A percentile compares a stretch with the other conserved stretches of the same genome.
Conservation (phyloP, 2,797 vertebrate genomes). For the Platalea minor region DNA sequence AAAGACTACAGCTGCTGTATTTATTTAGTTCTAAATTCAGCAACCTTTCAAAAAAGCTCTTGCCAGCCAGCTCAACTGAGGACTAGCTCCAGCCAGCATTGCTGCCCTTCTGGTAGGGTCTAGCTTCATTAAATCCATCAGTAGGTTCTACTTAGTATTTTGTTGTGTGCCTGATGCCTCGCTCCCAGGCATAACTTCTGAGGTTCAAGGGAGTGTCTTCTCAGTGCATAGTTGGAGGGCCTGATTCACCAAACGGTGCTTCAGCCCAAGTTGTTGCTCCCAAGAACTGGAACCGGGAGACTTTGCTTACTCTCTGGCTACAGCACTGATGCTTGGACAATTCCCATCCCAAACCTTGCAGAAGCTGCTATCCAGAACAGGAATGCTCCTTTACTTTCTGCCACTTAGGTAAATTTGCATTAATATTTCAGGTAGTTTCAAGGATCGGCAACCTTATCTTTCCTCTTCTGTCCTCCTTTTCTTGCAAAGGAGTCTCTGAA, state of each 20-base stretch:
- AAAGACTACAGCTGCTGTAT: background rate
- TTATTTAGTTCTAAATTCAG: background rate
- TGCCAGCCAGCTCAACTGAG: background rate
- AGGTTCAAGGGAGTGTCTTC: background rate
- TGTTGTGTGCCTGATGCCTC: background rate
- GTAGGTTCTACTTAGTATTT: background rate
- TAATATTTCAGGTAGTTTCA: background rate
- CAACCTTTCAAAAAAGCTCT: background rate
- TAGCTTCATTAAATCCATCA: background rate
- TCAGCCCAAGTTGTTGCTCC: background rate
- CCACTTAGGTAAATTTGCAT: background rate
- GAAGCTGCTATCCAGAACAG: background rate
- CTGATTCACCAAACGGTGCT: accelerated
- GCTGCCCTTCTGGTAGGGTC: background rate
- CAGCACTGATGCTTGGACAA: background rate
- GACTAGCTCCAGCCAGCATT: background rate
- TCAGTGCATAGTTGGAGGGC: background rate
- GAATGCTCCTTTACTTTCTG: background rate
- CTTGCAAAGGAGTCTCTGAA: background rate
- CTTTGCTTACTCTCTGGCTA: background rate
- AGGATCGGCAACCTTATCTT: background rate
- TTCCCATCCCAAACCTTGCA: background rate
- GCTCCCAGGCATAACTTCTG: background rate
- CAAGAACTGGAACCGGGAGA: background rate
- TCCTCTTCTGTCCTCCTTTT: background rate